A percentile compares a stretch with the other conserved stretches of the same genome.
Evolutionary conservation across 1,140 invertebrate genomes (phyloP).

Genomic region (Lepidurus arcticus): DNA sequence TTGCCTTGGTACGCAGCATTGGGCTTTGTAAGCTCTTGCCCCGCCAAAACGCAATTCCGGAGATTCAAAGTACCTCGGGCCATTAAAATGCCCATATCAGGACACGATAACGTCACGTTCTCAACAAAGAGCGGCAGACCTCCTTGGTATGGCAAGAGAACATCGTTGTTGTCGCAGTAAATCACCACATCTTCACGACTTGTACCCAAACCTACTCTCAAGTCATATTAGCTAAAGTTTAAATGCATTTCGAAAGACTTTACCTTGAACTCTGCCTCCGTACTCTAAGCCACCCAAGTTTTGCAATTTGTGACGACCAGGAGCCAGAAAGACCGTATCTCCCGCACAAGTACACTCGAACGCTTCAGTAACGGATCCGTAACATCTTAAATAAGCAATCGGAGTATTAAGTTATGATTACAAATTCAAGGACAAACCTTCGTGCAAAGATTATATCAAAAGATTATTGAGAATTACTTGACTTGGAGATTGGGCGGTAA

Average conservation of each 20-base stretch:
- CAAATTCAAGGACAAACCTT: no score
- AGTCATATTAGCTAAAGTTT: not conserved
- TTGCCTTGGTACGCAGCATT: not conserved
- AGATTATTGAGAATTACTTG: not conserved
- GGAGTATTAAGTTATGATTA: not conserved
- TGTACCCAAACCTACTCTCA: not conserved
- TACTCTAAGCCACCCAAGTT: not conserved
- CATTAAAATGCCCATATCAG: conserved; percentile 12
- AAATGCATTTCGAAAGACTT: not conserved
- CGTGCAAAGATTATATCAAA: no score
- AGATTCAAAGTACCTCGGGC: not conserved
- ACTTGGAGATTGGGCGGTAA: not conserved
- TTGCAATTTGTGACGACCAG: not conserved
- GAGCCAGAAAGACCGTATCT: conserved; percentile 8
- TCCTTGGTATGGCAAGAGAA: not conserved
- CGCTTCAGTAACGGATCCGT: not conserved
- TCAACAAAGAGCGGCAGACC: not conserved
- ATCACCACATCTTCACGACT: not conserved
- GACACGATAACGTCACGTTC: not conserved
- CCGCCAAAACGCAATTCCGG: not conserved
- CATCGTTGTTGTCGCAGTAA: not conserved
- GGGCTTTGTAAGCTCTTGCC: not conserved
- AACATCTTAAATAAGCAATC: not conserved
- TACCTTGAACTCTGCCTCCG: not conserved
- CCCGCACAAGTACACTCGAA: not conserved